These are phyloP conservation scores for Euspilapteryx auroguttella DNA, from an alignment of 2,888 invertebrate genomes.

Conservation along the genomic window DNA sequence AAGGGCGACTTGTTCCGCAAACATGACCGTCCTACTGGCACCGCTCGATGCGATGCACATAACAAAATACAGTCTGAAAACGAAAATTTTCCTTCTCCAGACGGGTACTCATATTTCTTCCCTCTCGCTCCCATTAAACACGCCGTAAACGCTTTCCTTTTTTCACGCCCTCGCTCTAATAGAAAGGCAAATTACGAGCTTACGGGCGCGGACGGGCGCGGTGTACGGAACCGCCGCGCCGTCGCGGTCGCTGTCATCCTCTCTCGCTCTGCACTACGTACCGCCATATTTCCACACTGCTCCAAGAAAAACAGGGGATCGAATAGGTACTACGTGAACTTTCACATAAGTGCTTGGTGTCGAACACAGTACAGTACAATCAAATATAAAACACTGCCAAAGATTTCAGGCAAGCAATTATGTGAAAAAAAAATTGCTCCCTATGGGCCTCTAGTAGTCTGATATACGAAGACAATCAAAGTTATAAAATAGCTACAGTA, in stretches of 20 bases:
- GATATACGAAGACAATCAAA: too few species aligned
- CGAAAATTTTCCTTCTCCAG: constrained; percentile 58
- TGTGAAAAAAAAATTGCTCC: too few species aligned
- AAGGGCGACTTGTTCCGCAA: constrained; percentile 41
- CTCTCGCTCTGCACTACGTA: constrained; percentile 9
- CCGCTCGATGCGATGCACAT: constrained; percentile 48
- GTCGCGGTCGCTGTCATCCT: constrained; percentile 36
- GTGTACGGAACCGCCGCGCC: constrained; percentile 52
- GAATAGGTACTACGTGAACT: constrained; percentile 51
- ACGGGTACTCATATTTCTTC: constrained; percentile 58
- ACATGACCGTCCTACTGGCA: constrained; percentile 41
- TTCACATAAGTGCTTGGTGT: too few species aligned
- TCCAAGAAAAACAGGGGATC: constrained; percentile 39
- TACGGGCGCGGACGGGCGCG: constrained; percentile 61
- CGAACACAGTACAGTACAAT: too few species aligned
- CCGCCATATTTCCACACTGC: constrained; percentile 28
- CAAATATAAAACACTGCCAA: too few species aligned
- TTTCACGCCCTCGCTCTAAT: constrained; percentile 62
- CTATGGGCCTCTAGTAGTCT: too few species aligned
- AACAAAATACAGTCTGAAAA: constrained; percentile 57
- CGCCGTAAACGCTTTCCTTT: constrained; percentile 62
- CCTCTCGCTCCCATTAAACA: constrained; percentile 60
- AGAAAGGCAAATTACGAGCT: constrained; percentile 63
- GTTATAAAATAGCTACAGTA: too few species aligned
- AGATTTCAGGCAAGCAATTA: too few species aligned